Conservation (phyloP, 2,797 vertebrate genomes). For the Coilia nasus region DNA sequence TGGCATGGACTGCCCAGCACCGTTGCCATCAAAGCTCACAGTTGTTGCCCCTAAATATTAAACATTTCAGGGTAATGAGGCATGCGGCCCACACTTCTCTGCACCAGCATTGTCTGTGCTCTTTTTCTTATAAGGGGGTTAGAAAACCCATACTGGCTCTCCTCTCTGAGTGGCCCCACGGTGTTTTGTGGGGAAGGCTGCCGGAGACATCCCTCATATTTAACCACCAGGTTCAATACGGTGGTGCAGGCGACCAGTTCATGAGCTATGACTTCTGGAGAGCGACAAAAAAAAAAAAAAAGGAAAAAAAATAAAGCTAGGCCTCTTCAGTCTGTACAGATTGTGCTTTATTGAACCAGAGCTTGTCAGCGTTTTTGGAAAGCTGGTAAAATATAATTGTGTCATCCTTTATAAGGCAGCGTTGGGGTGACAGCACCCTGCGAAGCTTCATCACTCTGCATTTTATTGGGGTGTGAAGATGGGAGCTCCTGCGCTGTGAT, state of each 20-base stretch:
- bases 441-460: conserved; percentile 79
- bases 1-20: conserved; percentile 60
- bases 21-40: conserved; percentile 57
- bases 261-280: conserved; percentile 68
- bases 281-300: neutral
- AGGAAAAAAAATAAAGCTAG: conserved; percentile 45
- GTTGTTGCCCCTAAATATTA: conserved; percentile 63
- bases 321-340: conserved; percentile 62
- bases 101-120: neutral
- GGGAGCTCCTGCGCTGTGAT: conserved; percentile 71
- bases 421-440: conserved; percentile 75
- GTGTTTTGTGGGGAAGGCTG: neutral
- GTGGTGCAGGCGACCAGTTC: conserved; percentile 43
- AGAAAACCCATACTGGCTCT: conserved; percentile 1
- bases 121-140: neutral
- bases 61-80: conserved; percentile 67
- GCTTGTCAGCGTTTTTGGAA: conserved; percentile 79
- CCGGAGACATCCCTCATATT: conserved; percentile 16
- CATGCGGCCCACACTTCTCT: conserved; percentile 35
- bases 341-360: conserved; percentile 77
- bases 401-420: conserved; percentile 83
- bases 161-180: neutral
- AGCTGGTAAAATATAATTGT: conserved; percentile 84
- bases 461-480: conserved; percentile 78
- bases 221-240: conserved; percentile 40